phyloP scores from a whole-genome alignment of 2,113 vertebrate species.

The Formicarius rufipectus region DNA sequence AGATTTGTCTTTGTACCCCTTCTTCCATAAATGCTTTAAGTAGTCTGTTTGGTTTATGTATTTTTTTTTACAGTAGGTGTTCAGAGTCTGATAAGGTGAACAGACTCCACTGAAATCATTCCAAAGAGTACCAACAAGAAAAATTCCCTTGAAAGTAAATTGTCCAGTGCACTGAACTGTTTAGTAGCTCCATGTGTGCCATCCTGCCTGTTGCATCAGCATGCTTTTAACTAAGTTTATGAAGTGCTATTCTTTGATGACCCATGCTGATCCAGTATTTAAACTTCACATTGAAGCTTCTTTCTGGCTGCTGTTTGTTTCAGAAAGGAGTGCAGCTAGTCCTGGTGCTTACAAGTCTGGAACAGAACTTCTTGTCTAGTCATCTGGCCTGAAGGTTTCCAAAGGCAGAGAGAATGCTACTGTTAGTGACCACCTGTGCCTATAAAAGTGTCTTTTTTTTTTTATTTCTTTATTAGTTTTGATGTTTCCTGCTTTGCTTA shows the following conservation, averaged over 20 bases:
- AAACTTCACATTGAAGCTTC: neutral
- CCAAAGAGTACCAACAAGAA: neutral
- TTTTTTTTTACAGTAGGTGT: neutral
- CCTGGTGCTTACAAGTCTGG: neutral
- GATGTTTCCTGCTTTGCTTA: neutral
- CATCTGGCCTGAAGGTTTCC: neutral
- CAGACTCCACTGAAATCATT: neutral
- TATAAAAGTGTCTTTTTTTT: neutral
- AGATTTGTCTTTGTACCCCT: neutral
- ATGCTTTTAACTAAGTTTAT: neutral
- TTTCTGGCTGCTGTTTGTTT: neutral
- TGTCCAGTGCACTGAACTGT: neutral
- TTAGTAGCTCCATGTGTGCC: neutral
- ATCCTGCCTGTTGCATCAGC: neutral
- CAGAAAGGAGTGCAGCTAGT: neutral
- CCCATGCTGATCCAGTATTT: rapidly evolving
- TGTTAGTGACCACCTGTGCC: neutral
- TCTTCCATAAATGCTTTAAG: neutral
- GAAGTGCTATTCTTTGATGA: neutral
- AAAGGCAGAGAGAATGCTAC: neutral
- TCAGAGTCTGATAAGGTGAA: neutral
- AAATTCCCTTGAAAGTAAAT: neutral
- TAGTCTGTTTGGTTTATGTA: neutral
- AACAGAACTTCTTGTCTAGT: neutral
- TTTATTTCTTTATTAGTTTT: neutral